A percentile compares a stretch with the other conserved stretches of the same genome.
Evolutionary conservation across 2,888 invertebrate species (phyloP).

Genomic region (Pyrochroa serraticornis): DNA sequence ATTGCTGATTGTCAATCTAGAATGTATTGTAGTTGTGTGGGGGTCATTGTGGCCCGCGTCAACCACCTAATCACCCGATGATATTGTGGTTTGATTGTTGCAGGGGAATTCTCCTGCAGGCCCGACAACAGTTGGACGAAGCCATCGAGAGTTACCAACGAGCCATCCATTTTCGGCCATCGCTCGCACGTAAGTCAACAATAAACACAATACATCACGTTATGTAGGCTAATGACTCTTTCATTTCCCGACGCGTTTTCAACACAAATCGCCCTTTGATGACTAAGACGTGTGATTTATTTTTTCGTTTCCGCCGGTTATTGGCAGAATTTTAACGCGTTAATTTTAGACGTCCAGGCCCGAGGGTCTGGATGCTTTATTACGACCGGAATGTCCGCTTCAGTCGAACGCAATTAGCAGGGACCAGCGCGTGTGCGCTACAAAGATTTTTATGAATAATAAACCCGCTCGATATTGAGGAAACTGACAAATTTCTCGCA

Average conservation of each 20-base stretch:
- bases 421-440: no score
- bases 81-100: constrained; percentile 57
- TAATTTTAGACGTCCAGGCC: neutral
- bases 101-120: constrained; percentile 92
- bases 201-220: constrained; percentile 30
- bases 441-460: no score
- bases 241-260: constrained; percentile 16
- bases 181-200: constrained; percentile 84
- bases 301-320: constrained; percentile 7
- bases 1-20: constrained; percentile 44
- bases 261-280: constrained; percentile 38
- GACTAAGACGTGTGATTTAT: constrained; percentile 21
- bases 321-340: constrained; percentile 1
- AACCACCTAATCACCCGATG: constrained; percentile 31
- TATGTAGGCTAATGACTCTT: constrained; percentile 31
- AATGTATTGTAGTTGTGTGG: constrained; percentile 35
- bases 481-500: no score
- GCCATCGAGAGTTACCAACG: constrained; percentile 90
- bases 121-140: constrained; percentile 84
- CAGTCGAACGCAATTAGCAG: no score
- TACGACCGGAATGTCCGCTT: no score
- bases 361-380: neutral
- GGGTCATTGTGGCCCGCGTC: constrained; percentile 30
- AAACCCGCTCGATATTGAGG: no score
- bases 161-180: constrained; percentile 91